Base-by-base conservation (phyloP, 2,113 vertebrate species). In the Bucco capensis region DNA sequence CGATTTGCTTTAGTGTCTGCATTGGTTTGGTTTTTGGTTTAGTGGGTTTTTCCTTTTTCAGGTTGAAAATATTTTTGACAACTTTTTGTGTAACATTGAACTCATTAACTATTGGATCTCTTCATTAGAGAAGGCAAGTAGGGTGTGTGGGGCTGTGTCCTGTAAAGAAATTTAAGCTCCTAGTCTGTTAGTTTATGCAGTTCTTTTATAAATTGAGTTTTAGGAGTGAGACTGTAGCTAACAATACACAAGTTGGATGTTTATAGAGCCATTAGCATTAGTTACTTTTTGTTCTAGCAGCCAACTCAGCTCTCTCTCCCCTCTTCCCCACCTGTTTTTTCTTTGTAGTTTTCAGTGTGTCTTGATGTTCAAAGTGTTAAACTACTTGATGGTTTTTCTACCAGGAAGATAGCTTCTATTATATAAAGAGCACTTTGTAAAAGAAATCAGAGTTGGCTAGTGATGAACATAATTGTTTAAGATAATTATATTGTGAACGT, bases 381-480 rank as follows among this genome's bases (percentile, higher is more conserved):
- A 96, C 91, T 97, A 96, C 96, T 97, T 92, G 70, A 70, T 93
- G 75, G 5, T 93, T 97, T 92, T 93, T 90, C 82, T 94, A 96
- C 95, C 84, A 96, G 95, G 83, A 94, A 94, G 90, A 96, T 96
- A 95, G 83, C 91, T 96, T 97, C 97, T 98, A 62, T 96, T 96
- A 96, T 88, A 76, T 96, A 96, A 97, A 97, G 96, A 97, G 97
- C 97, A 98, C 98, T 98, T 98, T 98, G 95, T 97, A 92, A 90
- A 96, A 88, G 44, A 96, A 89, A 94, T 94, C 96, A 86, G 86
- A 92, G 95, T 96, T 97, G 95, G 96, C 90, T 95, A 96, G 90
- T 95, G 85, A 93, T 95, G 84, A 93, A 91, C 84, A 5, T 86
- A 87, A 93, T 58, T 77, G 73, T 89, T 95, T 71, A 69, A 89